Evolutionary conservation across 2,888 invertebrate species (phyloP).

Genomic region (Hirtodrosophila alboralis): DNA sequence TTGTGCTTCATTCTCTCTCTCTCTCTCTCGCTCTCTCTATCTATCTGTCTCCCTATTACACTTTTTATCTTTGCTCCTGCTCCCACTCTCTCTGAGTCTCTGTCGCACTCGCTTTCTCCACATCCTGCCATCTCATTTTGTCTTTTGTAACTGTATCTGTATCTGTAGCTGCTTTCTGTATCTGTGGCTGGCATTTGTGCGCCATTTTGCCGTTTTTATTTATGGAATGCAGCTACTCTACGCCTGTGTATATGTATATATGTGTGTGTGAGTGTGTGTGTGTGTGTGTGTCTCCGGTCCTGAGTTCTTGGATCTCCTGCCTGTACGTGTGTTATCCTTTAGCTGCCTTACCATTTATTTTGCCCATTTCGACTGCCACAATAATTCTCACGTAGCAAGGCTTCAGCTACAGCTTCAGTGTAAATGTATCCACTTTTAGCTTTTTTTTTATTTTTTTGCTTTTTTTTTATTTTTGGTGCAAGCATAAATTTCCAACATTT

Average conservation of each 20-base stretch:
- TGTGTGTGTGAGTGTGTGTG: too few species aligned
- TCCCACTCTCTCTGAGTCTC: background rate
- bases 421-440: conserved; percentile 63
- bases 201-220: conserved; percentile 77
- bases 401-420: conserved; percentile 28
- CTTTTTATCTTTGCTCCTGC: background rate
- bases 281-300: conserved; percentile 4
- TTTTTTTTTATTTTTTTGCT: conserved; percentile 53
- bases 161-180: conserved; percentile 21
- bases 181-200: conserved; percentile 56
- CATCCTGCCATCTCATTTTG: conserved; percentile 4
- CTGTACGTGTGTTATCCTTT: conserved; percentile 68
- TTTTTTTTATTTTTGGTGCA: conserved; percentile 47
- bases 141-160: conserved; percentile 8
- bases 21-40: background rate
- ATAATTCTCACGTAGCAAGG: conserved; percentile 70
- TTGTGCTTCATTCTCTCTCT: conserved; percentile 31
- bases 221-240: conserved; percentile 76
- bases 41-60: background rate
- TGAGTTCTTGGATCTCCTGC: too few species aligned
- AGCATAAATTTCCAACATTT: conserved; percentile 73
- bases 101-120: background rate
- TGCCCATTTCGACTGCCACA: conserved; percentile 65
- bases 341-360: conserved; percentile 46
- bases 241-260: conserved; percentile 36